Evolutionary conservation across 2,888 invertebrate genomes (phyloP), one percentile per base, ranked within the genome.

Genomic region (Campoletis raptor): DNA sequence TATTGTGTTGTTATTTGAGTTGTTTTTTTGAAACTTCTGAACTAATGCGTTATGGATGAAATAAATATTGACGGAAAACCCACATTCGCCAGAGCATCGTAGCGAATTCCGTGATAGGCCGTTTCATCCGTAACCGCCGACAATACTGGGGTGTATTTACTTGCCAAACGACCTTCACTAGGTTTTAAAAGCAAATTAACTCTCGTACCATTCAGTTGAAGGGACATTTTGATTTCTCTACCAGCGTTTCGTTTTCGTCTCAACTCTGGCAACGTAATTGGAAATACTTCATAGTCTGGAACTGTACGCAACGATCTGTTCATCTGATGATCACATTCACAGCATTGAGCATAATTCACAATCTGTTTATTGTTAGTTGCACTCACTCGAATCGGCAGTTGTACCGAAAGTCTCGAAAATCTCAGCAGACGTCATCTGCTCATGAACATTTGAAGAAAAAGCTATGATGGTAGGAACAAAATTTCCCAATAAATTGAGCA

Each of bases 391-490:
- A 37, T 66, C 77, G 15, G 61, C 64, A 5, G 45, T 36, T 5
- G 80, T 70, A 37, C 72, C 72, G 45, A 81, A 81, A 48, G 45
- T 70, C 5, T 45, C 21, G 6, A 36, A 80, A 61, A 69, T 80
- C 36, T 80, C 80, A 21, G 42, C 57, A 5, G n/a, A n/a, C 7
- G 70, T 80, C 80, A 80, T 80, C 37, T 15, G 70, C 45, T 64
- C 37, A 8, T 72, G 70, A 61, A 80, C 21, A 72, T 80, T 45
- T 2, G 70, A 79, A 18, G 30, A 15, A 70, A 80, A 40, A 37
- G 66, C 37, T 24, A 12, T 12, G 24, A 10, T 12, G 10, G 57
- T 3, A 30, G 12, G 12, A 3, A 57, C 24, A 0, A 57, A 12
- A 30, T 12, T 57, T 30, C 12, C 57, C 24, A 57, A 12, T 24